Percentiles rank a stretch among this genome's conserved stretches.
Conservation (phyloP, 2,113 vertebrate species). For the Corydoras maculifer region DNA sequence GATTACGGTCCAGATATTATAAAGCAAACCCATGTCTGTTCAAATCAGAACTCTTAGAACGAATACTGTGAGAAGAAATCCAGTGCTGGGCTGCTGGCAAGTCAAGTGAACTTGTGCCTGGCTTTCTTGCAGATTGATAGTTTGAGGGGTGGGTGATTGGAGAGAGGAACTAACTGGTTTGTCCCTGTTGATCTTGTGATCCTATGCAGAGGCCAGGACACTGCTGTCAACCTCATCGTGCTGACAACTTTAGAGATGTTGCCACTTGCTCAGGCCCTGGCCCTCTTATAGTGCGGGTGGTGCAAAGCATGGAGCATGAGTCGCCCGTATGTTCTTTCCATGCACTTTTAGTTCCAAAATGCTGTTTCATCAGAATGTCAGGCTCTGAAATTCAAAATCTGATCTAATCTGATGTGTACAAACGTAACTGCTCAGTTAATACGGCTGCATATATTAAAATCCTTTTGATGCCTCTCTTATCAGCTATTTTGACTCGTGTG, state of each 20-base stretch:
- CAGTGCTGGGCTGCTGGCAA: slow-evolving; percentile 24
- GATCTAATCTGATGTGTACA: too few species aligned
- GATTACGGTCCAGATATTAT: slow-evolving; percentile 31
- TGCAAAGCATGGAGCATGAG: slow-evolving; percentile 35
- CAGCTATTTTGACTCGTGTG: too few species aligned
- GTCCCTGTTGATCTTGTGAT: slow-evolving; percentile 65
- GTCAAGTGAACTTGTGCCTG: slow-evolving; percentile 27
- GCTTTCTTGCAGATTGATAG: slow-evolving; percentile 48
- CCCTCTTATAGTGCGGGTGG: slow-evolving; percentile 37
- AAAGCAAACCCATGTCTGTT: slow-evolving; percentile 36
- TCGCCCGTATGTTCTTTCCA: slow-evolving; percentile 45
- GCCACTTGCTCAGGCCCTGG: slow-evolving; percentile 52
- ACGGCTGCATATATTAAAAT: too few species aligned
- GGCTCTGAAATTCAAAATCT: neutral
- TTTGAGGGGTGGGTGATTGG: slow-evolving; percentile 5
- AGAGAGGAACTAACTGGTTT: slow-evolving; percentile 53
- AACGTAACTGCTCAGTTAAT: too few species aligned
- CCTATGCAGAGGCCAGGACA: slow-evolving; percentile 62
- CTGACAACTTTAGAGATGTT: slow-evolving; percentile 70
- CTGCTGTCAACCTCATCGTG: slow-evolving; percentile 61
- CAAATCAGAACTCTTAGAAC: too few species aligned
- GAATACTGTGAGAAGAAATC: slow-evolving; percentile 3
- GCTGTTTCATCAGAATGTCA: neutral
- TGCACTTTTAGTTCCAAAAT: slow-evolving; percentile 27
- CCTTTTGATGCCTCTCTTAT: too few species aligned